phyloP scores from a whole-genome alignment of 2,113 vertebrate species.

The Lota lota region DNA sequence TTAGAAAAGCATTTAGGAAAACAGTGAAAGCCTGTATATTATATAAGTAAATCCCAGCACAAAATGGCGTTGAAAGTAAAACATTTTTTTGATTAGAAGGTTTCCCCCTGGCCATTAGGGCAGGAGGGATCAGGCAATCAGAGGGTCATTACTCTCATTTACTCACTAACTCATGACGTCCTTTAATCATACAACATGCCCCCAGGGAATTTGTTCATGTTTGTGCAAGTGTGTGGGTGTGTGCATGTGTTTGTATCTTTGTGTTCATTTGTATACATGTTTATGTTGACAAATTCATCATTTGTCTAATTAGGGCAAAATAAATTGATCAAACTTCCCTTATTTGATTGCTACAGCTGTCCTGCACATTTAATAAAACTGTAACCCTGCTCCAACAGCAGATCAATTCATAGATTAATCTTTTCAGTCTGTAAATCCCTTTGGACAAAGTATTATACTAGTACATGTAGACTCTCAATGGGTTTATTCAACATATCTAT shows the following conservation, averaged over 20 bases:
- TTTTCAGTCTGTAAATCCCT: too few species aligned
- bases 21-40: not conserved
- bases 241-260: not conserved
- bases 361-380: too few species aligned
- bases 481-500: too few species aligned
- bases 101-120: not conserved
- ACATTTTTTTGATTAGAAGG: not conserved
- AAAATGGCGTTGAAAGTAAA: not conserved
- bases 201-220: conserved; percentile 3
- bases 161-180: conserved; percentile 32
- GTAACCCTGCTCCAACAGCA: too few species aligned
- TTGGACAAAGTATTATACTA: too few species aligned
- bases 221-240: not conserved
- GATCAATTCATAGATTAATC: too few species aligned
- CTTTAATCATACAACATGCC: conserved; percentile 29
- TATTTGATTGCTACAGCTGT: too few species aligned
- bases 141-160: conserved; percentile 16
- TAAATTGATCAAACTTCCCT: too few species aligned
- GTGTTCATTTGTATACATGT: not conserved
- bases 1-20: not conserved
- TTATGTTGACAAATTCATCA: not conserved
- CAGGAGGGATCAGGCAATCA: conserved; percentile 22
- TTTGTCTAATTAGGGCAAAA: too few species aligned
- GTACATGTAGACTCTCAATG: too few species aligned
- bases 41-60: not conserved